A percentile compares a stretch with the other conserved stretches of the same genome.
Conservation (phyloP, 1,140 invertebrate species). For the Orius laevigatus region DNA sequence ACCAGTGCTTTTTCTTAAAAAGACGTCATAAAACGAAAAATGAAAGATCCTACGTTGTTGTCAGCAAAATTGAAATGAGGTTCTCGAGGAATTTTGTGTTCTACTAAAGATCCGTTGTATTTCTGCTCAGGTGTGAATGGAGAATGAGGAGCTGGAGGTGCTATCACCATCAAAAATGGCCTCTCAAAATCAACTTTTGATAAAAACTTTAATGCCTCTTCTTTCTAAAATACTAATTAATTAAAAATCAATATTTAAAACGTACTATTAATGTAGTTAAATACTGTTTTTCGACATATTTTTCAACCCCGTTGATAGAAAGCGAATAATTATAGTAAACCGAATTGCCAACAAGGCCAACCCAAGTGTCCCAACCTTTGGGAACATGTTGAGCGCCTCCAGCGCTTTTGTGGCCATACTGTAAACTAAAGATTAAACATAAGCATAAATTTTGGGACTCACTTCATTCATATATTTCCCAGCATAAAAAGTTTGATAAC, state of each 20-base stretch:
- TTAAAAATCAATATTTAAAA: too few species aligned
- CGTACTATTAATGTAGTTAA: too few species aligned
- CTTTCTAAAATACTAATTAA: too few species aligned
- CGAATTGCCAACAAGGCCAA: slow-evolving; percentile 67
- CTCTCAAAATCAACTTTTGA: too few species aligned
- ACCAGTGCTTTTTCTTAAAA: slow-evolving; percentile 61
- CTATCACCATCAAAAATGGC: slow-evolving; percentile 69
- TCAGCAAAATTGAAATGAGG: slow-evolving; percentile 52
- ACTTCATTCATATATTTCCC: slow-evolving; percentile 78
- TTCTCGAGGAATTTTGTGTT: slow-evolving; percentile 42
- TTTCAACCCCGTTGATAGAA: slow-evolving; percentile 58
- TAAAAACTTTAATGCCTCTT: too few species aligned
- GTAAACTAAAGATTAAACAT: slow-evolving; percentile 18
- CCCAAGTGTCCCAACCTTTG: slow-evolving; percentile 65
- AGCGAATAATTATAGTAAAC: slow-evolving; percentile 75
- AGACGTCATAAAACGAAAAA: slow-evolving; percentile 13
- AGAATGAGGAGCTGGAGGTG: slow-evolving; percentile 67
- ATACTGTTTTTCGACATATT: slow-evolving; percentile 49
- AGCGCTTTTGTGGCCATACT: slow-evolving; percentile 42
- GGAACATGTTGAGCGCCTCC: slow-evolving; percentile 51
- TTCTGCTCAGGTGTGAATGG: slow-evolving; percentile 65
- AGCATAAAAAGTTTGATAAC: slow-evolving; percentile 66
- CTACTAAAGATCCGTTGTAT: slow-evolving; percentile 43
- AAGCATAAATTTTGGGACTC: not conserved
- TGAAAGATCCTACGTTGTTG: slow-evolving; percentile 27